Percentiles rank a stretch among this genome's conserved stretches.
phyloP scores from a whole-genome alignment of 2,888 invertebrate genomes.

The Dicroscelio sp. region DNA sequence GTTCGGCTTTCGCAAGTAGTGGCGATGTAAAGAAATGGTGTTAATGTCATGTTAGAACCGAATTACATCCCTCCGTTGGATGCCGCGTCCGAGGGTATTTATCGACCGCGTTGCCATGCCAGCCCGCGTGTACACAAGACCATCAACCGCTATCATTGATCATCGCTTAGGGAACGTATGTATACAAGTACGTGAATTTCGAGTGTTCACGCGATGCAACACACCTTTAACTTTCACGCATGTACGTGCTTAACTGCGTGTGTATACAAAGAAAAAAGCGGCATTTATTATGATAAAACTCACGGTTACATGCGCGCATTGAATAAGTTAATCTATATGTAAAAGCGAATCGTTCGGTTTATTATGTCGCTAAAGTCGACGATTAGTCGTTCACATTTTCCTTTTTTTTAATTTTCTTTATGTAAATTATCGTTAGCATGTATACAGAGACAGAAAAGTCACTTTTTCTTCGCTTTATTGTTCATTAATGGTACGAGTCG shows the following conservation, averaged over 20 bases:
- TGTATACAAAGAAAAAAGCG: slow-evolving; percentile 54
- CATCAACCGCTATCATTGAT: slow-evolving; percentile 82
- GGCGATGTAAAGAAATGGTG: slow-evolving; percentile 83
- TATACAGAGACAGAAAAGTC: too few species aligned
- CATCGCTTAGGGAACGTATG: slow-evolving; percentile 78
- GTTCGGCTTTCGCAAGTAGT: slow-evolving; percentile 57
- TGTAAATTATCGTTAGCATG: too few species aligned
- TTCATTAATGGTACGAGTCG: too few species aligned
- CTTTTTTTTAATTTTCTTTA: neutral
- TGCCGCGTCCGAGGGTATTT: slow-evolving; percentile 82
- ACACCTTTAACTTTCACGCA: slow-evolving; percentile 52
- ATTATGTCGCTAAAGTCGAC: slow-evolving; percentile 40
- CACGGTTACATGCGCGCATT: slow-evolving; percentile 36
- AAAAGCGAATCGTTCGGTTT: slow-evolving; percentile 37
- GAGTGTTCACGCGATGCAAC: slow-evolving; percentile 79
- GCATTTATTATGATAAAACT: slow-evolving; percentile 61
- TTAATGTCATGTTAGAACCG: slow-evolving; percentile 86
- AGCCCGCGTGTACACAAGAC: slow-evolving; percentile 90
- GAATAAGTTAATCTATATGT: slow-evolving; percentile 65
- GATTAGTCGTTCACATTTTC: slow-evolving; percentile 38
- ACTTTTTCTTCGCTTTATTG: too few species aligned
- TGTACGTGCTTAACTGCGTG: neutral
- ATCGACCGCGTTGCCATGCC: slow-evolving; percentile 91
- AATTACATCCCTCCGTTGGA: slow-evolving; percentile 86
- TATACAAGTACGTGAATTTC: slow-evolving; percentile 79